phyloP scores from a whole-genome alignment of 2,797 vertebrate species.

The Lagocephalus sceleratus region DNA sequence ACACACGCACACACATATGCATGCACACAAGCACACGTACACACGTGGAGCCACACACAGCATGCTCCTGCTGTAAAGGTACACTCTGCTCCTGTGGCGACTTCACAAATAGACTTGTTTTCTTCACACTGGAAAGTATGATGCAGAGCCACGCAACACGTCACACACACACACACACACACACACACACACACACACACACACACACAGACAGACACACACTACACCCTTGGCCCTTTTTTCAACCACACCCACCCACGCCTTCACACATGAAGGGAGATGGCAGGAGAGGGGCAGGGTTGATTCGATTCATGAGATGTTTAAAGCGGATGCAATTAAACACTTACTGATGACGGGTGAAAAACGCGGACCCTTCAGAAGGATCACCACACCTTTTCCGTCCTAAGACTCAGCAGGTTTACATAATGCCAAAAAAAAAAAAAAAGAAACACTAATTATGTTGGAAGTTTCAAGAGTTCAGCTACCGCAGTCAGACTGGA shows the following conservation, averaged over 20 bases:
- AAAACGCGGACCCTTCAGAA: background rate
- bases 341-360: conserved; percentile 4
- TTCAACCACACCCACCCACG: conserved; percentile 48
- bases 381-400: background rate
- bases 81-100: conserved; percentile 63
- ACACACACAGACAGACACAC: conserved; percentile 2
- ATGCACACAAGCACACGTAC: conserved; percentile 19
- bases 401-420: background rate
- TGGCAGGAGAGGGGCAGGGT: conserved; percentile 28
- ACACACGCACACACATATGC: conserved; percentile 9
- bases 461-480: too few relatives aligned
- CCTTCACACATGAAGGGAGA: conserved; percentile 48
- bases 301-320: conserved; percentile 16
- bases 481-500: too few relatives aligned
- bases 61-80: conserved; percentile 58
- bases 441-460: too few relatives aligned
- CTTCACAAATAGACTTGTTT: conserved; percentile 72
- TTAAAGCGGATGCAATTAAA: conserved; percentile 22
- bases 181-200: too few relatives aligned
- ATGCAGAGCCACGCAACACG: conserved; percentile 52
- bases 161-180: conserved; percentile 4
- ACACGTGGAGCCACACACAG: conserved; percentile 22
- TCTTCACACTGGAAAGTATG: conserved; percentile 68
- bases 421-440: too few relatives aligned
- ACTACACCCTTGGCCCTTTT: conserved; percentile 14